A percentile compares a stretch with the other conserved stretches of the same genome.
phyloP scores from a whole-genome alignment of 2,888 invertebrate species.

The Eristalinus aeneus region DNA sequence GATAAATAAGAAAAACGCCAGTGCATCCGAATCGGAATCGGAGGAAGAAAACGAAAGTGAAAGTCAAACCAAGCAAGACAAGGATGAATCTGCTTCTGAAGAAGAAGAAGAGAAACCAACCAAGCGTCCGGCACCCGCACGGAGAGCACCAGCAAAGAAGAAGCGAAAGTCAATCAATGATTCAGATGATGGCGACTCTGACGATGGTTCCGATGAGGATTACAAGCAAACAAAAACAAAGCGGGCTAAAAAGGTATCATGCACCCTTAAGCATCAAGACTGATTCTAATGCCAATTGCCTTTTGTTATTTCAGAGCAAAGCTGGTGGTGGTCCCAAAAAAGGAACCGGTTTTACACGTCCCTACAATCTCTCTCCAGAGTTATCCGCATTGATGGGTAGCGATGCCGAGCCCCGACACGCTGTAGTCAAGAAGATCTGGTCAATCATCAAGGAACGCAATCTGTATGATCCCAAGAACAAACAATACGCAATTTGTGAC shows the following conservation, averaged over 20 bases:
- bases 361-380: conserved; percentile 91
- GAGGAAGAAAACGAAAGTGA: conserved; percentile 81
- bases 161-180: conserved; percentile 77
- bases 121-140: conserved; percentile 77
- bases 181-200: conserved; percentile 77
- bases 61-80: conserved; percentile 80
- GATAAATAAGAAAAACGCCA: conserved; percentile 79
- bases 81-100: conserved; percentile 62
- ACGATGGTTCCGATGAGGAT: conserved; percentile 78
- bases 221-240: conserved; percentile 77
- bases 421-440: conserved; percentile 95
- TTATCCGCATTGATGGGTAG: conserved; percentile 90
- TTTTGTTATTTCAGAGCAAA: conserved; percentile 11
- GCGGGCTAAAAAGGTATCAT: conserved; percentile 72
- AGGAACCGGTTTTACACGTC: conserved; percentile 91
- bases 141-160: conserved; percentile 77
- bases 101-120: conserved; percentile 73
- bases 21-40: conserved; percentile 81
- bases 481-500: conserved; percentile 96
- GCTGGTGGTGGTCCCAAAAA: conserved; percentile 81
- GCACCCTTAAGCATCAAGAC: background rate
- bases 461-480: conserved; percentile 95
- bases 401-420: conserved; percentile 91
- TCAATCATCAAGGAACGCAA: conserved; percentile 93
- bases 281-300: background rate